These are phyloP conservation scores for Chloropsis cyanopogon DNA, from an alignment of 2,113 vertebrate species.

Conservation along the genomic window DNA sequence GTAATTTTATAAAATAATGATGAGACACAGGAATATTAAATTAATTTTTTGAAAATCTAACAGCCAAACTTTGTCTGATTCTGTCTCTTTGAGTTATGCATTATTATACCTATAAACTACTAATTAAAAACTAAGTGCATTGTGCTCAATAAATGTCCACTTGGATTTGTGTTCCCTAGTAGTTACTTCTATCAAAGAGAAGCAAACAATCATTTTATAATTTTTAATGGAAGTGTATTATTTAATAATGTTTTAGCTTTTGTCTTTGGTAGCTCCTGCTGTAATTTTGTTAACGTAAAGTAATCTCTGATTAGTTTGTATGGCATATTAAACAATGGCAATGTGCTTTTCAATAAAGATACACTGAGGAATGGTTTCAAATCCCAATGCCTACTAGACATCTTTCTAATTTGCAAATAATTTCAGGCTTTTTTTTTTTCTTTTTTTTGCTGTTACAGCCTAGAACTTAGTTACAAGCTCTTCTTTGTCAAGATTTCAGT, in stretches of 20 bases:
- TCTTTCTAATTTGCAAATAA: not conserved
- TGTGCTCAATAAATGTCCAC: slow-evolving; percentile 1
- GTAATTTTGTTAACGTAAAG: not conserved
- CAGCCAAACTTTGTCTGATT: not conserved
- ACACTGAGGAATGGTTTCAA: not conserved
- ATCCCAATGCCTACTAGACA: not conserved
- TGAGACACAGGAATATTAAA: not conserved
- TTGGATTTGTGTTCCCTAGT: not conserved
- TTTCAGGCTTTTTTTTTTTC: not conserved
- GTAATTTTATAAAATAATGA: not conserved
- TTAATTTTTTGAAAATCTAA: not conserved
- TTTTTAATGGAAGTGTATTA: slow-evolving; percentile 21
- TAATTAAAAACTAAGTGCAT: slow-evolving; percentile 5
- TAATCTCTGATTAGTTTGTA: not conserved
- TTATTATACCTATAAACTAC: not conserved
- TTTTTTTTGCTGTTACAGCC: not conserved
- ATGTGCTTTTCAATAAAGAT: not conserved
- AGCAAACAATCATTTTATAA: not conserved
- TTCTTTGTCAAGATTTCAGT: not conserved
- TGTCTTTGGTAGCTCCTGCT: not conserved
- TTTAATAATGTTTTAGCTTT: slow-evolving; percentile 14
- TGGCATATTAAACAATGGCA: not conserved
- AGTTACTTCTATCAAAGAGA: not conserved
- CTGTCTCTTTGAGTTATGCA: not conserved
- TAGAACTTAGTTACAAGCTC: not conserved